Evolutionary conservation across 1,140 invertebrate genomes (phyloP).

Genomic region (Grapholita molesta): DNA sequence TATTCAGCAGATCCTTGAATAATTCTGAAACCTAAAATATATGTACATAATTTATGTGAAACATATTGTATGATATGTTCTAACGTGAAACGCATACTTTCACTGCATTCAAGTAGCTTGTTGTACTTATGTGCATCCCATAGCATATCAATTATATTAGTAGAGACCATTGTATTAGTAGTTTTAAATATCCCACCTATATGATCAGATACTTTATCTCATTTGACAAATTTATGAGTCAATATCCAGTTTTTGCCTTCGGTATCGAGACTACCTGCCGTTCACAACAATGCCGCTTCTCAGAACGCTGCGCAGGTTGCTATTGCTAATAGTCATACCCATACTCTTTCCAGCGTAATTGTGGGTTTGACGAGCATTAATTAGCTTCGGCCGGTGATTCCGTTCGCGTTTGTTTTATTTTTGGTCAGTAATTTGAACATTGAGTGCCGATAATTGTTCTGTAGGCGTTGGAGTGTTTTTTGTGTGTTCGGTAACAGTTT

Average conservation of each 20-base stretch:
- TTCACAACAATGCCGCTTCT: conserved; percentile 26
- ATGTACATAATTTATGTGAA: too few species aligned
- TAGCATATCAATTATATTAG: too few species aligned
- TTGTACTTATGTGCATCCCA: neutral
- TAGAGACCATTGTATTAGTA: neutral
- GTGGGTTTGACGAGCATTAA: conserved; percentile 13
- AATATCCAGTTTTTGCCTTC: conserved; percentile 10
- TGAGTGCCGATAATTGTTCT: conserved; percentile 13
- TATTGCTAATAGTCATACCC: too few species aligned
- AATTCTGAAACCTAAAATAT: too few species aligned
- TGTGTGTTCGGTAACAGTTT: conserved; percentile 21
- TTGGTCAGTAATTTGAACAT: neutral
- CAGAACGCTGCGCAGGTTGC: conserved; percentile 23
- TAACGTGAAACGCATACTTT: too few species aligned
- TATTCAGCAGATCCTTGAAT: too few species aligned
- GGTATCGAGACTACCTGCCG: conserved; percentile 24
- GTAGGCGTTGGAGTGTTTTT: conserved; percentile 29
- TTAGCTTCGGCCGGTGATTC: neutral
- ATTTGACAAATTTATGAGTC: neutral
- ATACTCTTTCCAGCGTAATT: conserved; percentile 23
- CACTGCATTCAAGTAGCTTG: neutral
- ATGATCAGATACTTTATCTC: neutral
- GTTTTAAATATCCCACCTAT: neutral
- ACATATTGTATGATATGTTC: too few species aligned
- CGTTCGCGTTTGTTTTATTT: neutral